These are phyloP conservation scores for Strigamia crassipes DNA, from an alignment of 2,888 invertebrate genomes.

Conservation along the genomic window DNA sequence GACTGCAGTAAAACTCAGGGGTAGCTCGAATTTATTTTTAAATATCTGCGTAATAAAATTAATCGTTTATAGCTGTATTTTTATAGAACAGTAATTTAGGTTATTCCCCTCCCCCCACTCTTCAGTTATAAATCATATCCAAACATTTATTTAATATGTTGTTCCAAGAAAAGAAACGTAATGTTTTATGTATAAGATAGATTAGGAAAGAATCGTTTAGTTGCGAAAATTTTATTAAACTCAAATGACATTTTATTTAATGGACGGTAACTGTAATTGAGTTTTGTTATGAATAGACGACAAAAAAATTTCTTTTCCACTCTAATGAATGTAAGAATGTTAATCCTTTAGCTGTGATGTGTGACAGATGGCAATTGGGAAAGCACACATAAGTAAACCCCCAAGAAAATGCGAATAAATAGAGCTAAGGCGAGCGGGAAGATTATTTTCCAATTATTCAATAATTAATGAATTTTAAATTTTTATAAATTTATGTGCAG, in stretches of 20 bases:
- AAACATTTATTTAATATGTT: constrained; percentile 1
- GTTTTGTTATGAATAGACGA: constrained; percentile 3
- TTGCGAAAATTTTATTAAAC: constrained; percentile 2
- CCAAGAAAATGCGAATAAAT: constrained; percentile 5
- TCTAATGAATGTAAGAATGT: constrained; percentile 21
- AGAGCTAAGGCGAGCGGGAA: constrained; percentile 10
- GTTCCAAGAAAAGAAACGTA: not conserved
- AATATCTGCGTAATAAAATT: not conserved
- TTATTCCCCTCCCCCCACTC: not conserved
- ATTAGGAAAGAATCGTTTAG: not conserved
- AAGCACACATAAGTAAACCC: not conserved
- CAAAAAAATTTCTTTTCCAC: not conserved
- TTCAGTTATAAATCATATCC: not conserved
- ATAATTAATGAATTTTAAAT: not conserved
- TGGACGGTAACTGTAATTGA: not conserved
- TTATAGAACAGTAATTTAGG: not conserved
- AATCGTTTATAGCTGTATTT: not conserved
- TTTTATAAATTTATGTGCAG: not conserved
- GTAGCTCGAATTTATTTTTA: not conserved
- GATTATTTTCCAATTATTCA: constrained; percentile 16
- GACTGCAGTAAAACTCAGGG: not conserved
- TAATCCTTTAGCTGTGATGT: constrained; percentile 16
- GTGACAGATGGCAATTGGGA: constrained; percentile 10
- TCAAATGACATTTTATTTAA: not conserved
- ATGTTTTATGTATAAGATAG: not conserved